Conservation (phyloP, 2,888 invertebrate species). For the Steromphala cineraria region DNA sequence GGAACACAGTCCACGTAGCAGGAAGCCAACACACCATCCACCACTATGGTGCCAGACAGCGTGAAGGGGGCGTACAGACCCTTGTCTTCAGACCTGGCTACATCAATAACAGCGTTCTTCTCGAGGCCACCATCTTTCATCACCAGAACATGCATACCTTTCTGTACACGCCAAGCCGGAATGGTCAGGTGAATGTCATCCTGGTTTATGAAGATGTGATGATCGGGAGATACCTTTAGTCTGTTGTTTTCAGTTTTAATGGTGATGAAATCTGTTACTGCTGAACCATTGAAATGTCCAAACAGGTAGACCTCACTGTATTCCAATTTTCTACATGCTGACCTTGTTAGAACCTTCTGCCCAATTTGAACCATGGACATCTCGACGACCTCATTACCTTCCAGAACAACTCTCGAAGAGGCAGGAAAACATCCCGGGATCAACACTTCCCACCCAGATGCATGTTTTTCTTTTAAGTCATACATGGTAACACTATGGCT, state of each 20-base stretch:
- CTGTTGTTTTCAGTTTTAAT: not conserved
- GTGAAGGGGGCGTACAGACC: not conserved
- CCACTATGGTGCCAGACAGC: not conserved
- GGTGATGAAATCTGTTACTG: not conserved
- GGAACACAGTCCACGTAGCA: not conserved
- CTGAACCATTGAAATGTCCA: not conserved
- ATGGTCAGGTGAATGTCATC: not conserved
- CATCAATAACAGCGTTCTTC: not conserved
- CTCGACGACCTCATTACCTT: not conserved
- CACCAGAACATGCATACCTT: not conserved
- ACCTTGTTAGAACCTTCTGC: not conserved
- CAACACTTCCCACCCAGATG: too few relatives aligned
- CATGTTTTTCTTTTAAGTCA: too few relatives aligned
- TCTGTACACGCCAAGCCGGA: not conserved
- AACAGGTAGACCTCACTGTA: not conserved
- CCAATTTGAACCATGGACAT: not conserved
- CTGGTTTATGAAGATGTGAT: not conserved
- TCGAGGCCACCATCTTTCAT: not conserved
- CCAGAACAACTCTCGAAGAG: not conserved
- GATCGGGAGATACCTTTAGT: not conserved
- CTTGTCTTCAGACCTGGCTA: not conserved
- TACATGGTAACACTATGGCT: not conserved
- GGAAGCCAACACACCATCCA: not conserved
- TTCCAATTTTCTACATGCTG: not conserved
- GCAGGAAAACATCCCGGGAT: not conserved